A percentile compares a stretch with the other conserved stretches of the same genome.
phyloP scores from a whole-genome alignment of 2,888 invertebrate genomes.

The Lithophane leautieri region DNA sequence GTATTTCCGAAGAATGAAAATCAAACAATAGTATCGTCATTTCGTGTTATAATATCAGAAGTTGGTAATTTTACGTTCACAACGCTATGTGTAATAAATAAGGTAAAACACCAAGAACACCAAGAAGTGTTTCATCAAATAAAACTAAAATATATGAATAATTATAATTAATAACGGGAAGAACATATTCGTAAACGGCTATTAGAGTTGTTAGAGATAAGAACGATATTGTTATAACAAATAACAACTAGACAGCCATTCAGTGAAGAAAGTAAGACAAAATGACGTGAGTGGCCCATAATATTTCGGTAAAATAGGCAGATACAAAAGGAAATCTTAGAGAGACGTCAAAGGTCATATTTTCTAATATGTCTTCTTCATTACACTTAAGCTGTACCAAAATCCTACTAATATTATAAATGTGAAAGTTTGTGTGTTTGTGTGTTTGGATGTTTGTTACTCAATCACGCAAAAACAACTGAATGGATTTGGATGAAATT shows the following conservation, averaged over 20 bases:
- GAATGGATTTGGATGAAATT: too few relatives aligned
- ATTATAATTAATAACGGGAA: conserved; percentile 4
- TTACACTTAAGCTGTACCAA: too few relatives aligned
- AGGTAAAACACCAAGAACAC: conserved; percentile 54
- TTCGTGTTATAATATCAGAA: conserved; percentile 44
- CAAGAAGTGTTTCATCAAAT: conserved; percentile 65
- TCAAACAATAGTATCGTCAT: conserved; percentile 36
- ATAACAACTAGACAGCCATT: conserved; percentile 15
- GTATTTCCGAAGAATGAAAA: background rate
- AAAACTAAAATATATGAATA: conserved; percentile 49
- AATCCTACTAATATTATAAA: too few relatives aligned
- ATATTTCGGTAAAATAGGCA: background rate
- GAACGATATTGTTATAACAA: conserved; percentile 1
- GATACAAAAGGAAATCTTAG: background rate
- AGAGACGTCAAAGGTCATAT: background rate
- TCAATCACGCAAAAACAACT: too few relatives aligned
- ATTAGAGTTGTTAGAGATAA: conserved; percentile 2
- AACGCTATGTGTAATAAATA: conserved; percentile 56
- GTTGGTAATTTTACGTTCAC: conserved; percentile 38
- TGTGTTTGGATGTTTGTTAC: too few relatives aligned
- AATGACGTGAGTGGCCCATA: conserved; percentile 7
- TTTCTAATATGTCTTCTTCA: too few relatives aligned
- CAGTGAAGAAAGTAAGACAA: background rate
- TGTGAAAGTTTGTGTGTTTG: too few relatives aligned
- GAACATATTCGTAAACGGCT: background rate